Conservation (phyloP, 2,113 vertebrate genomes). For the Todiramphus chloris region DNA sequence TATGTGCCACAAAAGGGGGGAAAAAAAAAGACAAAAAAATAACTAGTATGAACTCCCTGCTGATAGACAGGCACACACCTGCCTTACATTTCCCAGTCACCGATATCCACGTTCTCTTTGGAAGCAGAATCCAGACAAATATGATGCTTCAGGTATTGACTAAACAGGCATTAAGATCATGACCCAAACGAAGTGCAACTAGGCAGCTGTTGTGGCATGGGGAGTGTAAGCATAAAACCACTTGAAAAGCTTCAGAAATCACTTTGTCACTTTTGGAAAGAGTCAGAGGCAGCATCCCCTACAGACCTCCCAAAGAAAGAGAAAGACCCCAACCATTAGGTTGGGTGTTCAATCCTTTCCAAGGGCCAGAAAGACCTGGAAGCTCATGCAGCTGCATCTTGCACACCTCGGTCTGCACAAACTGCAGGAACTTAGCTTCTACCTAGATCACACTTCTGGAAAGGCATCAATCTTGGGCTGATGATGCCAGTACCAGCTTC, state of each 20-base stretch:
- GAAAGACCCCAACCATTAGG: neutral
- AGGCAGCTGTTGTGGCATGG: neutral
- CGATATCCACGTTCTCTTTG: neutral
- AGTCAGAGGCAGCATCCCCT: neutral
- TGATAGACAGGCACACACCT: slow-evolving; percentile 4
- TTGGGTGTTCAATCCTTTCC: neutral
- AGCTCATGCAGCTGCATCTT: neutral
- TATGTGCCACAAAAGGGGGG: neutral
- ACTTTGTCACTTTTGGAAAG: neutral
- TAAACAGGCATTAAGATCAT: neutral
- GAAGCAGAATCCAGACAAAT: neutral
- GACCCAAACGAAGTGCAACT: neutral
- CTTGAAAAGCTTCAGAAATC: neutral
- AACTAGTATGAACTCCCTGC: neutral
- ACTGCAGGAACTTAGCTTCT: neutral
- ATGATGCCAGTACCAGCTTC: neutral
- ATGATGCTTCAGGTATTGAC: neutral
- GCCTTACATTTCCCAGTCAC: neutral
- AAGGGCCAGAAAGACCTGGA: neutral
- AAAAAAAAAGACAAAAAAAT: neutral
- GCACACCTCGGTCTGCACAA: neutral
- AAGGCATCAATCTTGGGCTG: neutral
- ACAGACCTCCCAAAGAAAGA: neutral
- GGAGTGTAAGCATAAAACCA: neutral
- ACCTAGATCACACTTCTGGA: neutral